Evolutionary conservation across 2,888 invertebrate species (phyloP), one percentile per base, ranked within the genome.

Genomic region (Smittia aterrima): DNA sequence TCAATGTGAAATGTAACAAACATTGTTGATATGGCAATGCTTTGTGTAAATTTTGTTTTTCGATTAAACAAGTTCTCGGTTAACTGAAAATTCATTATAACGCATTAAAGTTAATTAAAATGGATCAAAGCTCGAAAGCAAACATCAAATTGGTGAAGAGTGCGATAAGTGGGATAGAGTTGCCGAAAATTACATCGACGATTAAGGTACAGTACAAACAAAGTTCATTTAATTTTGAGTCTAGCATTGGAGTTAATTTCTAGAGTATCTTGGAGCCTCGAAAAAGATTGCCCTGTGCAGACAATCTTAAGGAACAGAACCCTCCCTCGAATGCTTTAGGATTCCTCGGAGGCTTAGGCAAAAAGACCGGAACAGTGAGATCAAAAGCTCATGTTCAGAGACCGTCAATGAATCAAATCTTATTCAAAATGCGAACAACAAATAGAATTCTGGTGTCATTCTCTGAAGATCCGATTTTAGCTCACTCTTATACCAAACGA

Each of bases 331-430:
- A 75, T 25, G 76, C 75, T 18, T 66, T 75, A 0, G 75, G 75
- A 20, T 76, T 75, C 41, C 16, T 76, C 16, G 75, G 75, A 25
- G 76, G 76, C 6, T 40, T 76, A 11, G 76, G 76, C 9, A 70
- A 67, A 58, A 62, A 18, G 1, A 40, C 27, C 1, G 75, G 75
- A 9, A 66, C 32, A 24, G n/a, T 32, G 0, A 22, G 76, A 62
- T 74, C 75, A 47, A 76, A 75, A 74, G 75, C 75, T 13, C 76
- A 76, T 74, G 67, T 75, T 16, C 75, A 75, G 22, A 62, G 76
- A 7, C 64, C 76, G n/a, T 66, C 75, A 22, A 54, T 20, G 1
- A 54, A 75, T 18, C 76, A 76, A 71, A 72, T 75, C 25, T 13
- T 76, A 27, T 71, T 70, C 18, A 68, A 66, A 25, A 76, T 76